Percentiles rank a stretch among this genome's conserved stretches.
phyloP scores from a whole-genome alignment of 1,140 invertebrate genomes.

The Pseudomyrmex concolor region DNA sequence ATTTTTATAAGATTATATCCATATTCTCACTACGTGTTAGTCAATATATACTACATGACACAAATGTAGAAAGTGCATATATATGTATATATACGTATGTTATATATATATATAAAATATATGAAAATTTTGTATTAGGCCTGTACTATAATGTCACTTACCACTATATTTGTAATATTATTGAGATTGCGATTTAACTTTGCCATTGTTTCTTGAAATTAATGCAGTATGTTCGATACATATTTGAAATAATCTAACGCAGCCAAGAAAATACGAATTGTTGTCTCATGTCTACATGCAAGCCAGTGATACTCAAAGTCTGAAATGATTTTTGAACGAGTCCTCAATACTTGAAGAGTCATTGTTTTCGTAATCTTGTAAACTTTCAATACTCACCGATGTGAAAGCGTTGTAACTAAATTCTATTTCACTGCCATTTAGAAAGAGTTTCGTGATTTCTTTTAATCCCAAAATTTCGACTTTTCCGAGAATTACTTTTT shows the following conservation, averaged over 20 bases:
- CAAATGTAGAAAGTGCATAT: no score
- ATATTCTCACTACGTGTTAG: no score
- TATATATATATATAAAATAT: no score
- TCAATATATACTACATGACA: no score
- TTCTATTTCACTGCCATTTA: conserved; percentile 73
- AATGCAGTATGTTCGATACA: not conserved
- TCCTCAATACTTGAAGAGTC: conserved; percentile 62
- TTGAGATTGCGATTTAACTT: no score
- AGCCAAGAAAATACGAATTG: conserved; percentile 71
- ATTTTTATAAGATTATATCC: no score
- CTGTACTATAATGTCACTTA: no score
- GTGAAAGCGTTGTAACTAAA: conserved; percentile 69
- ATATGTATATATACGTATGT: no score
- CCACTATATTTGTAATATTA: no score
- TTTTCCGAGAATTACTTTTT: conserved; percentile 75
- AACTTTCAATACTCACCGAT: conserved; percentile 68
- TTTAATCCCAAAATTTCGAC: conserved; percentile 80
- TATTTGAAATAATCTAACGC: conserved; percentile 19
- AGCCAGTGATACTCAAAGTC: conserved; percentile 86
- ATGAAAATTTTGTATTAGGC: no score
- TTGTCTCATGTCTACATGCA: conserved; percentile 85
- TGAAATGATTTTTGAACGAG: conserved; percentile 74
- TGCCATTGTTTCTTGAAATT: not conserved
- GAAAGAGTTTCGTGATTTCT: conserved; percentile 65
- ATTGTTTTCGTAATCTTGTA: conserved; percentile 32